Percentiles rank a stretch among this genome's conserved stretches.
Evolutionary conservation across 2,888 invertebrate genomes (phyloP).

Genomic region (Tuta absoluta): DNA sequence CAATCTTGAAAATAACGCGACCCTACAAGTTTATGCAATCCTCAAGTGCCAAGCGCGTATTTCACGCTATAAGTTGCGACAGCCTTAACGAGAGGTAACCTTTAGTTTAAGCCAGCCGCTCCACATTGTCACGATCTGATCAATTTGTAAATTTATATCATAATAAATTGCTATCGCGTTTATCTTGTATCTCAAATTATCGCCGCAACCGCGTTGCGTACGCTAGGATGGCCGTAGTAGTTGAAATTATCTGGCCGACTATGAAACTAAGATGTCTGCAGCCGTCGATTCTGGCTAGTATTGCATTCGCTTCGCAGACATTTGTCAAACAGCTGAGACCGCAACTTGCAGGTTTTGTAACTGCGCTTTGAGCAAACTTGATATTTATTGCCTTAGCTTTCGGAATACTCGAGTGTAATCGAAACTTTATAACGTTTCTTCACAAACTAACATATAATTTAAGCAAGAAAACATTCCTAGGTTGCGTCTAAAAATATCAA

Average conservation of each 20-base stretch:
- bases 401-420: conserved; percentile 58
- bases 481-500: conserved; percentile 47
- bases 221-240: conserved; percentile 36
- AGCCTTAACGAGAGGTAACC: conserved; percentile 75
- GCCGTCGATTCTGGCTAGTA: conserved; percentile 43
- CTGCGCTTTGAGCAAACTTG: conserved; percentile 65
- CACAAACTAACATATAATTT: conserved; percentile 30
- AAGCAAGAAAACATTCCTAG: conserved; percentile 10
- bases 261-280: conserved; percentile 12
- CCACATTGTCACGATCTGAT: conserved; percentile 75
- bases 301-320: conserved; percentile 54
- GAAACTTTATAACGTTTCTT: conserved; percentile 54
- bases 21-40: conserved; percentile 20
- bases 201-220: conserved; percentile 48
- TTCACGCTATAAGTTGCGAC: conserved; percentile 68
- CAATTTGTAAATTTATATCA: conserved; percentile 57
- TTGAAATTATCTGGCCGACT: conserved; percentile 29
- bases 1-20: neutral
- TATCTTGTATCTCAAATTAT: conserved; percentile 58
- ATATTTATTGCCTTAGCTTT: conserved; percentile 68
- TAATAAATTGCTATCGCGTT: conserved; percentile 67
- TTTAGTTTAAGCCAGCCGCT: conserved; percentile 70
- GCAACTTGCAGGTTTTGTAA: conserved; percentile 67
- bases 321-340: conserved; percentile 66
- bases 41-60: conserved; percentile 42